Conservation (phyloP, 2,888 invertebrate species). For the Harmothoe impar region DNA sequence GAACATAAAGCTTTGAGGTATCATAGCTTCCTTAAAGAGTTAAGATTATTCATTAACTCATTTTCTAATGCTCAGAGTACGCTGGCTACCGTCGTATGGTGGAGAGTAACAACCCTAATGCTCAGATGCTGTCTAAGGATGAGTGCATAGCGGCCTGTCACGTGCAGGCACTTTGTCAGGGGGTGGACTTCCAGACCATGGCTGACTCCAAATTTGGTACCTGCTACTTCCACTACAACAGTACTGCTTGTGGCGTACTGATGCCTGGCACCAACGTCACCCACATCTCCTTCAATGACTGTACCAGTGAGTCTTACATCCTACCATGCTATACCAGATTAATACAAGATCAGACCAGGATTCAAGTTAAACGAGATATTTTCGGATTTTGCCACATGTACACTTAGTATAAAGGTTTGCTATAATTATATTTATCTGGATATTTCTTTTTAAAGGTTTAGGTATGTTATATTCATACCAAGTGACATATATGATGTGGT, state of each 20-base stretch:
- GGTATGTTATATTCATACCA: no score
- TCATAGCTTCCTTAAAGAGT: no score
- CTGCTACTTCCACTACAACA: constrained; percentile 2
- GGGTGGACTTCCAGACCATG: neutral
- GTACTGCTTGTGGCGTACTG: constrained; percentile 6
- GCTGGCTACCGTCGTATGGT: constrained; percentile 18
- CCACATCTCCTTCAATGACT: constrained; percentile 1
- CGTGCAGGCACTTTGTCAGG: neutral
- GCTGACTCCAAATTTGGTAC: neutral
- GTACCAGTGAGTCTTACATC: neutral
- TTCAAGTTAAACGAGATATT: no score
- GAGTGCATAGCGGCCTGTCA: neutral
- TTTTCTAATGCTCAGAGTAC: neutral
- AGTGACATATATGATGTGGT: no score
- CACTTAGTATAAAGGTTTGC: neutral
- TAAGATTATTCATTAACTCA: no score
- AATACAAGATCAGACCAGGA: no score
- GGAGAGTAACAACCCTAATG: neutral
- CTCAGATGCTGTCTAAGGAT: neutral
- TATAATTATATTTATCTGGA: neutral
- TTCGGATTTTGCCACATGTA: no score
- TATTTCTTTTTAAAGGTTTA: no score
- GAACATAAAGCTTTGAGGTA: no score
- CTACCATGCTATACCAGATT: no score
- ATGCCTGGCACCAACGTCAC: neutral